Percentiles rank a stretch among this genome's conserved stretches.
These are phyloP conservation scores for Crotalus viridis DNA, from an alignment of 2,113 vertebrate species.

Conservation along the genomic window DNA sequence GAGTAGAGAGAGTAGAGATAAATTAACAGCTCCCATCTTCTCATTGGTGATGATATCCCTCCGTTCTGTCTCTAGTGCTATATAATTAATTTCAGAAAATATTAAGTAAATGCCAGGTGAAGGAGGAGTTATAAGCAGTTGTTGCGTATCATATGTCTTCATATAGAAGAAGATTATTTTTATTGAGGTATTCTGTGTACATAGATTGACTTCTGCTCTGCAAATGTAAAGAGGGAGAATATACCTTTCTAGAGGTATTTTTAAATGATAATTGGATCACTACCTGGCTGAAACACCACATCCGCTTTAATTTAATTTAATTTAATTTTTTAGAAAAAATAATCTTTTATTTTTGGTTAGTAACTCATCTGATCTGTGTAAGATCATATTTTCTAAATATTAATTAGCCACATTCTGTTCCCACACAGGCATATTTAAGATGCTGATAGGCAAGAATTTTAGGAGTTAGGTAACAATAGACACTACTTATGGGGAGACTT, in stretches of 20 bases:
- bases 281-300: background rate
- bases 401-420: slow-evolving; percentile 40
- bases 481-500: slow-evolving; percentile 23
- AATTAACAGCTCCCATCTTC: background rate
- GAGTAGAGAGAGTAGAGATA: background rate
- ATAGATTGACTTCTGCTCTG: background rate
- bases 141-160: background rate
- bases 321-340: background rate
- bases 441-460: background rate
- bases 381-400: slow-evolving; percentile 25
- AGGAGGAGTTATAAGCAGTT: background rate
- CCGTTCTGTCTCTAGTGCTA: background rate
- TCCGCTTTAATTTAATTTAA: background rate
- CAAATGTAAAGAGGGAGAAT: background rate
- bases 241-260: background rate
- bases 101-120: background rate
- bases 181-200: background rate
- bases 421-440: background rate
- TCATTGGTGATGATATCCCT: background rate
- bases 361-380: background rate
- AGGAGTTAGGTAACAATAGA: slow-evolving; percentile 46
- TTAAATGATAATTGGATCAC: background rate
- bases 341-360: background rate
- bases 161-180: background rate
- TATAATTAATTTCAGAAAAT: slow-evolving; percentile 8